Percentiles rank a stretch among this genome's conserved stretches.
phyloP scores from a whole-genome alignment of 2,797 vertebrate genomes.

The Fistularia tabacaria region DNA sequence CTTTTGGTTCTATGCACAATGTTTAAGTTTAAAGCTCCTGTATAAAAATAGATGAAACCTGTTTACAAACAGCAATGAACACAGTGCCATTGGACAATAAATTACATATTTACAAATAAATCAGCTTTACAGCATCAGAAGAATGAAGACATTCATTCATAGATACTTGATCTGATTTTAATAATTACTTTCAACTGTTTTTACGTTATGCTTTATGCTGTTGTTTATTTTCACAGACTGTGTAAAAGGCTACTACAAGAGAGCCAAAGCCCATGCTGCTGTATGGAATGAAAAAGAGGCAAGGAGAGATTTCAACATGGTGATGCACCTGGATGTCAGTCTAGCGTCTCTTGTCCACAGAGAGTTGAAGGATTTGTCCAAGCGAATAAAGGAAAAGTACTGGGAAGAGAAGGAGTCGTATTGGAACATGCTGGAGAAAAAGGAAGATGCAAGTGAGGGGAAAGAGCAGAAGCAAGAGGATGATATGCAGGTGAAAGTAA shows the following conservation, averaged over 20 bases:
- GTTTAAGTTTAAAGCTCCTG: no score
- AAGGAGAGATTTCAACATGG: constrained; percentile 86
- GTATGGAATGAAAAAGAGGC: constrained; percentile 92
- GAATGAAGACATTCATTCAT: no score
- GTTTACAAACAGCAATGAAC: no score
- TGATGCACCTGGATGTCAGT: constrained; percentile 81
- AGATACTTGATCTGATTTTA: no score
- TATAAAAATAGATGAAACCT: no score
- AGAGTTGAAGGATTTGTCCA: constrained; percentile 79
- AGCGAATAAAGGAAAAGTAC: constrained; percentile 80
- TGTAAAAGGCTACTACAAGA: constrained; percentile 93
- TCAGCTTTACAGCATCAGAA: no score
- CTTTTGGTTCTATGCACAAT: no score
- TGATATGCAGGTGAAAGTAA: neutral
- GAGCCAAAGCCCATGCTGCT: constrained; percentile 89
- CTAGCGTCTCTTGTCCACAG: constrained; percentile 75
- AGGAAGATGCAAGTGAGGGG: constrained; percentile 14
- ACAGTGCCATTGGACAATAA: no score
- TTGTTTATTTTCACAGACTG: constrained; percentile 78
- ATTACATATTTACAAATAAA: no score
- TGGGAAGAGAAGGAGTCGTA: constrained; percentile 82
- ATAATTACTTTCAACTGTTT: no score
- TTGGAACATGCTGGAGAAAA: constrained; percentile 75
- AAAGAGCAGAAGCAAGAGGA: constrained; percentile 11
- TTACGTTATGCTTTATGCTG: neutral